A percentile compares a stretch with the other conserved stretches of the same genome.
phyloP scores from a whole-genome alignment of 2,797 vertebrate species.

The Cuculus canorus region DNA sequence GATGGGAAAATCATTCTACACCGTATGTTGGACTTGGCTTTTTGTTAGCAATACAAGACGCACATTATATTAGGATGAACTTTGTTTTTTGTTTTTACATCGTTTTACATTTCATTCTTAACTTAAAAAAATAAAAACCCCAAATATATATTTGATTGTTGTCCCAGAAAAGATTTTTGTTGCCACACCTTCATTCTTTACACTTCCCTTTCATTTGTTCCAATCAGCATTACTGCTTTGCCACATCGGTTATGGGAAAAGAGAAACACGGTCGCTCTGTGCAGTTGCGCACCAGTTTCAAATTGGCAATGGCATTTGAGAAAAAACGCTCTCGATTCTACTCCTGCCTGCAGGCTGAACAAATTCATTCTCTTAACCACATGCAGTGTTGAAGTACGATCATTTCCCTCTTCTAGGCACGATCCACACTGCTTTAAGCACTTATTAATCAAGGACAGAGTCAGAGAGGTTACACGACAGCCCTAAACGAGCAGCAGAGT shows the following conservation, averaged over 20 bases:
- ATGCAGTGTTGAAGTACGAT: background rate
- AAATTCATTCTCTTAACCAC: background rate
- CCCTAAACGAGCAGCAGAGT: background rate
- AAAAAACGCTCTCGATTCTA: background rate
- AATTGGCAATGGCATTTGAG: constrained; percentile 8
- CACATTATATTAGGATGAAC: constrained; percentile 78
- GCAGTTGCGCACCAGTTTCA: constrained; percentile 14
- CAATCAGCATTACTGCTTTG: constrained; percentile 10
- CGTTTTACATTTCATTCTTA: constrained; percentile 81
- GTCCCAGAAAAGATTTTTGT: constrained; percentile 83
- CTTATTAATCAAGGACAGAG: background rate
- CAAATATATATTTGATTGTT: constrained; percentile 83
- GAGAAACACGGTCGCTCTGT: background rate
- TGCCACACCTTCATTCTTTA: constrained; percentile 27
- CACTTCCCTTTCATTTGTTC: constrained; percentile 36
- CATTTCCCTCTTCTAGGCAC: background rate
- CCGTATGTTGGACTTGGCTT: constrained; percentile 71
- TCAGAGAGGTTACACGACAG: background rate
- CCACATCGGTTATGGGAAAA: background rate
- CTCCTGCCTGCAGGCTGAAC: constrained; percentile 1
- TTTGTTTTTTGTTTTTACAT: constrained; percentile 77
- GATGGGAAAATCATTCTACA: constrained; percentile 79
- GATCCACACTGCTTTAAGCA: background rate
- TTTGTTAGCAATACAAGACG: constrained; percentile 81
- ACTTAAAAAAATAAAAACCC: constrained; percentile 79